Evolutionary conservation across 2,113 vertebrate species (phyloP).

Genomic region (Caranx melampygus): DNA sequence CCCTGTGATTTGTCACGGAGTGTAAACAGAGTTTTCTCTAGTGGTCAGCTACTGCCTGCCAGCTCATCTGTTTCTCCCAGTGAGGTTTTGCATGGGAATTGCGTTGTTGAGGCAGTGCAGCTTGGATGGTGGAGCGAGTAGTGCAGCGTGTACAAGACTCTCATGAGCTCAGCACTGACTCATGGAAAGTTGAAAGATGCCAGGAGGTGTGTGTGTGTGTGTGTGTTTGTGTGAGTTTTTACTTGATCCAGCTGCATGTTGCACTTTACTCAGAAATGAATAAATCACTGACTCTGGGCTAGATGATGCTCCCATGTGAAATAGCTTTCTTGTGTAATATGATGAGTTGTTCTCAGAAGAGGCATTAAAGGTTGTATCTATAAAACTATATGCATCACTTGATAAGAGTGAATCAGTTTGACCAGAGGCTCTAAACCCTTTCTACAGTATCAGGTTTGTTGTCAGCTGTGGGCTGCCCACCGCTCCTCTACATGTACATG

Average conservation of each 20-base stretch:
- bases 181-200: slow-evolving; percentile 68
- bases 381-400: not conserved
- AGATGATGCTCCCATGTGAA: slow-evolving; percentile 28
- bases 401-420: slow-evolving; percentile 3
- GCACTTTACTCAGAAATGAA: slow-evolving; percentile 4
- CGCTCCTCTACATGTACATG: not conserved
- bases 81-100: slow-evolving; percentile 67
- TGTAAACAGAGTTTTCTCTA: slow-evolving; percentile 60
- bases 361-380: not conserved
- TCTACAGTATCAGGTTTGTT: slow-evolving; percentile 21
- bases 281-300: slow-evolving; percentile 39
- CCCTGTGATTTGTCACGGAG: slow-evolving; percentile 65
- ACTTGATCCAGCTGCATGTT: slow-evolving; percentile 47
- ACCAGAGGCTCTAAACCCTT: not conserved
- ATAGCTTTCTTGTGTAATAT: slow-evolving; percentile 11
- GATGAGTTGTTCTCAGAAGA: slow-evolving; percentile 20
- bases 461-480: slow-evolving; percentile 18
- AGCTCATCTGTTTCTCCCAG: slow-evolving; percentile 53
- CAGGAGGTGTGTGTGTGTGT: slow-evolving; percentile 32
- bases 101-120: slow-evolving; percentile 38
- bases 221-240: slow-evolving; percentile 23
- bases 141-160: slow-evolving; percentile 39
- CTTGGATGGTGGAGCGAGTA: slow-evolving; percentile 46
- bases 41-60: slow-evolving; percentile 52
- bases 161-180: slow-evolving; percentile 73